A percentile compares a stretch with the other conserved stretches of the same genome.
Conservation (phyloP, 2,888 invertebrate species). For the Himalopsyche japonica region DNA sequence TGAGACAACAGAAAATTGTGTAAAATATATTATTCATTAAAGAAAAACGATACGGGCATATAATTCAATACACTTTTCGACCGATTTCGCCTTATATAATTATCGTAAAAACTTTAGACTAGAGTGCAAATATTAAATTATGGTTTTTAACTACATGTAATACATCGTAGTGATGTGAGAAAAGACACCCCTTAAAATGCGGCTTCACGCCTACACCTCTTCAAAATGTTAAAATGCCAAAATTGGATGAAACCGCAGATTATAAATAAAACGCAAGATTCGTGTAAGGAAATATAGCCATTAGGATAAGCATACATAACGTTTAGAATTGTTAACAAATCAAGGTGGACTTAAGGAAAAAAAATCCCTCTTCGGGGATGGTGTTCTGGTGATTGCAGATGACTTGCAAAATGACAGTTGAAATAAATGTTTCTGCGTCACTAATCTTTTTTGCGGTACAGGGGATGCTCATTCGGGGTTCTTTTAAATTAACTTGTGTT, state of each 20-base stretch:
- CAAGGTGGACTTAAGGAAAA: not conserved
- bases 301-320: not conserved
- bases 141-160: not conserved
- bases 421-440: slow-evolving; percentile 39
- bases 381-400: slow-evolving; percentile 34
- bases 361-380: not conserved
- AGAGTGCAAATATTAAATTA: no score
- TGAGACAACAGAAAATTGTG: no score
- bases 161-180: not conserved
- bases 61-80: no score
- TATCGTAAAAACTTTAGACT: no score
- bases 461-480: not conserved
- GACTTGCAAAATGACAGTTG: slow-evolving; percentile 39
- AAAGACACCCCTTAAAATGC: not conserved
- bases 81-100: no score
- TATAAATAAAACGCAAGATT: slow-evolving; percentile 2
- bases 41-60: no score
- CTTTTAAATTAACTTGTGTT: not conserved
- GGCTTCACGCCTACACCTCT: slow-evolving; percentile 38
- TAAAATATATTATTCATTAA: no score
- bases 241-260: slow-evolving; percentile 35
- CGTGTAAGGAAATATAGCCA: not conserved
- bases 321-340: not conserved
- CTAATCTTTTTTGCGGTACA: slow-evolving; percentile 31
- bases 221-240: slow-evolving; percentile 39